Conservation (phyloP, 2,113 vertebrate genomes). For the Hylia prasina region DNA sequence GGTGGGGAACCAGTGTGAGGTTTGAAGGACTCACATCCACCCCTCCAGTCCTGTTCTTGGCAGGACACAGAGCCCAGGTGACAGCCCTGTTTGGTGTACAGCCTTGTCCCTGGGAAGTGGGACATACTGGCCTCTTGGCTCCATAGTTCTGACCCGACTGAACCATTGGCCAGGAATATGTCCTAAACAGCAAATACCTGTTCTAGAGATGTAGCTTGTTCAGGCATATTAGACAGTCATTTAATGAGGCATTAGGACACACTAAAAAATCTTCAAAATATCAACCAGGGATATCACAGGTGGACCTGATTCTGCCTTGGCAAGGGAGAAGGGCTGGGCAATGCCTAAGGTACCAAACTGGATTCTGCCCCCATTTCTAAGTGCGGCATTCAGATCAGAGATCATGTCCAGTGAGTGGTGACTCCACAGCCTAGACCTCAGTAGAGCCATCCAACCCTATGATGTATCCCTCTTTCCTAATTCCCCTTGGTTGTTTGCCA, state of each 20-base stretch:
- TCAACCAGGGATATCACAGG: neutral
- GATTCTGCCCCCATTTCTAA: neutral
- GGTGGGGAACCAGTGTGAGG: neutral
- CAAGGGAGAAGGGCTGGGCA: neutral
- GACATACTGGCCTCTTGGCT: neutral
- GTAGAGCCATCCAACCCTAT: neutral
- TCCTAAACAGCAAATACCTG: neutral
- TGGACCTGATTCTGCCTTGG: neutral
- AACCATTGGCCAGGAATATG: neutral
- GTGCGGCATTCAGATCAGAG: neutral
- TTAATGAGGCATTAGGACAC: neutral
- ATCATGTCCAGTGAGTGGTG: neutral
- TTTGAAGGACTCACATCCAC: neutral
- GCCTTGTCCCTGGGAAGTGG: neutral
- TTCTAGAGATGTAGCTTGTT: neutral
- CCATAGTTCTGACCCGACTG: fast-evolving
- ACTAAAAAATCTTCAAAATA: neutral
- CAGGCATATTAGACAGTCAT: neutral
- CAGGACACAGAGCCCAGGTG: neutral
- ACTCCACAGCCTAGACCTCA: fast-evolving
- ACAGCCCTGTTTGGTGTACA: neutral
- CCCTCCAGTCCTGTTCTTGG: neutral
- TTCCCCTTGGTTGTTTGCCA: neutral
- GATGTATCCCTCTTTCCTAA: neutral
- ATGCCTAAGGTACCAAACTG: neutral